phyloP scores from a whole-genome alignment of 2,797 vertebrate species.

The Spea hammondii region DNA sequence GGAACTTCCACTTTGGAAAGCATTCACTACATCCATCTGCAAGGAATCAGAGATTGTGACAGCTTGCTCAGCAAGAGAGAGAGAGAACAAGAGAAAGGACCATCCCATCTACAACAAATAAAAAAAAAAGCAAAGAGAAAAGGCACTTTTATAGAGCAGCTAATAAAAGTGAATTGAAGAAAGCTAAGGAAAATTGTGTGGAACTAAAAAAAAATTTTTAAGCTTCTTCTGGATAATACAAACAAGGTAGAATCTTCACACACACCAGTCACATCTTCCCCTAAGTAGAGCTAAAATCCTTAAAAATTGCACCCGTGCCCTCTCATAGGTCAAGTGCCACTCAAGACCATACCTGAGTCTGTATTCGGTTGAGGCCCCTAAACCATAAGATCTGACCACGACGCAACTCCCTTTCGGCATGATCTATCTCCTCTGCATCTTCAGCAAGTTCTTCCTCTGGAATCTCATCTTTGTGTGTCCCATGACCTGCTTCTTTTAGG shows the following conservation, averaged over 20 bases:
- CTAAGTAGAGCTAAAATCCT: slow-evolving; percentile 44
- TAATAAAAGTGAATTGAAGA: slow-evolving; percentile 67
- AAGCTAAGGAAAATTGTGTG: slow-evolving; percentile 64
- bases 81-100: slow-evolving; percentile 74
- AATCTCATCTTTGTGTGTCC: slow-evolving; percentile 96
- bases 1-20: slow-evolving; percentile 99
- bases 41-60: slow-evolving; percentile 99
- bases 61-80: slow-evolving; percentile 82
- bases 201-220: slow-evolving; percentile 34
- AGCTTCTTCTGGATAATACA: slow-evolving; percentile 32
- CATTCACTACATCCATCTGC: slow-evolving; percentile 99
- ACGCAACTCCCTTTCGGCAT: slow-evolving; percentile 93
- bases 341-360: slow-evolving; percentile 90
- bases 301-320: slow-evolving; percentile 52
- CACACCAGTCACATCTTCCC: slow-evolving; percentile 58
- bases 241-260: slow-evolving; percentile 55
- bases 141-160: slow-evolving; percentile 75
- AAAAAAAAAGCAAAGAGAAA: slow-evolving; percentile 73
- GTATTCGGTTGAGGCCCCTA: slow-evolving; percentile 98
- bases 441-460: slow-evolving; percentile 96
- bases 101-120: slow-evolving; percentile 78
- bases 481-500: slow-evolving; percentile 94
- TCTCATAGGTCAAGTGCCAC: slow-evolving; percentile 61
- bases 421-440: slow-evolving; percentile 96
- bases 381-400: slow-evolving; percentile 99